A percentile compares a stretch with the other conserved stretches of the same genome.
Evolutionary conservation across 2,113 vertebrate species (phyloP).

Genomic region (Papio anubis): DNA sequence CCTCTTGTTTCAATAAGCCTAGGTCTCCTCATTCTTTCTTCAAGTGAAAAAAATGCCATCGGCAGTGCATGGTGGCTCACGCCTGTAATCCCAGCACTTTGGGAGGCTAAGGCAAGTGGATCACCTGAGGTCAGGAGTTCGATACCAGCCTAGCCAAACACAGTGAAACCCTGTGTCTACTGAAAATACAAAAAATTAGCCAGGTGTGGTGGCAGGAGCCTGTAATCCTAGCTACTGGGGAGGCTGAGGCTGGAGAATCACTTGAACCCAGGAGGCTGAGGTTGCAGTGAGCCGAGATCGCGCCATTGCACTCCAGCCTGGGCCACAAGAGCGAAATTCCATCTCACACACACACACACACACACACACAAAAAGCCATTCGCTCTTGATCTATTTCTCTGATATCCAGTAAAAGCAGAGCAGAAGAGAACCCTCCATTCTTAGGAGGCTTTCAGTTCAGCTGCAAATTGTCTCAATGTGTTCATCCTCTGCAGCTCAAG

Average conservation of each 20-base stretch:
- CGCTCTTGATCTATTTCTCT: constrained; percentile 1
- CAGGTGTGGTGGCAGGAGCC: neutral
- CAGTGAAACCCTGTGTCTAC: neutral
- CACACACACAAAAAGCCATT: neutral
- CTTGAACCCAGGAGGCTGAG: neutral
- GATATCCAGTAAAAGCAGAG: neutral
- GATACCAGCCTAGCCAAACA: neutral
- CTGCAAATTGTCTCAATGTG: neutral
- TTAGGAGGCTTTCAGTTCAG: neutral
- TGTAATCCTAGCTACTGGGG: neutral
- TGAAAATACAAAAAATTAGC: neutral
- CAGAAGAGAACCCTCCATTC: neutral
- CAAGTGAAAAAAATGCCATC: neutral
- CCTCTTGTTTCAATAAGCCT: neutral
- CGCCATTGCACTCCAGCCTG: neutral
- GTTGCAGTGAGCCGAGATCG: neutral
- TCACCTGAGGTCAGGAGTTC: neutral
- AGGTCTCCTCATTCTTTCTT: neutral
- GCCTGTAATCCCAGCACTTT: neutral
- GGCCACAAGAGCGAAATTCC: neutral
- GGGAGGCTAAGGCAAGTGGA: neutral
- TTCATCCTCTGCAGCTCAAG: neutral
- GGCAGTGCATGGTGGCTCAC: neutral
- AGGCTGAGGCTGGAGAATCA: neutral
- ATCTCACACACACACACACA: no score